Evolutionary conservation across 2,113 vertebrate species (phyloP).

Genomic region (Malurus cyaneus): DNA sequence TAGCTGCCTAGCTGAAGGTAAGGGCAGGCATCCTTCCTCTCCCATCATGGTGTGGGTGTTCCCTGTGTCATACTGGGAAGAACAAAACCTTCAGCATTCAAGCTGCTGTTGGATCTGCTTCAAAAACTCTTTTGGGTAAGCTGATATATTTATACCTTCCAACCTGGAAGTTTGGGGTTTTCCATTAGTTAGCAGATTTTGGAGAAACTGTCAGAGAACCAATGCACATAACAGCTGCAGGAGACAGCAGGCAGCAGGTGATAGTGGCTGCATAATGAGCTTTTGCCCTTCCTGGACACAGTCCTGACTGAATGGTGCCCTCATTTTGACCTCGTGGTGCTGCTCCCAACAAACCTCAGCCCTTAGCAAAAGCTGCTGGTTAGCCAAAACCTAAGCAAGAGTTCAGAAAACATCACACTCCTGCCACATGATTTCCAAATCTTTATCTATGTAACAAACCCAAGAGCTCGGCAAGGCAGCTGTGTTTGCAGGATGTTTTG

Average conservation of each 20-base stretch:
- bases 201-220: background rate
- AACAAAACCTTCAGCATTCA: background rate
- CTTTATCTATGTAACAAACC: background rate
- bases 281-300: background rate
- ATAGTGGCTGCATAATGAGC: background rate
- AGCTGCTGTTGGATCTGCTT: background rate
- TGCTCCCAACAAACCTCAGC: background rate
- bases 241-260: background rate
- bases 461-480: background rate
- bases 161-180: background rate
- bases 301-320: rapidly evolving
- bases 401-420: background rate
- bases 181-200: background rate
- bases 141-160: background rate
- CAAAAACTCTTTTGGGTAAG: background rate
- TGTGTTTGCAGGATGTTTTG: background rate
- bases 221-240: background rate
- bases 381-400: background rate
- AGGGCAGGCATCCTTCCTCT: background rate
- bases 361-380: background rate
- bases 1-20: rapidly evolving
- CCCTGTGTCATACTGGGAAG: background rate
- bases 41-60: background rate
- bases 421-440: background rate
- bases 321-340: background rate